phyloP scores from a whole-genome alignment of 2,888 invertebrate genomes.

The Monochamus alternatus region DNA sequence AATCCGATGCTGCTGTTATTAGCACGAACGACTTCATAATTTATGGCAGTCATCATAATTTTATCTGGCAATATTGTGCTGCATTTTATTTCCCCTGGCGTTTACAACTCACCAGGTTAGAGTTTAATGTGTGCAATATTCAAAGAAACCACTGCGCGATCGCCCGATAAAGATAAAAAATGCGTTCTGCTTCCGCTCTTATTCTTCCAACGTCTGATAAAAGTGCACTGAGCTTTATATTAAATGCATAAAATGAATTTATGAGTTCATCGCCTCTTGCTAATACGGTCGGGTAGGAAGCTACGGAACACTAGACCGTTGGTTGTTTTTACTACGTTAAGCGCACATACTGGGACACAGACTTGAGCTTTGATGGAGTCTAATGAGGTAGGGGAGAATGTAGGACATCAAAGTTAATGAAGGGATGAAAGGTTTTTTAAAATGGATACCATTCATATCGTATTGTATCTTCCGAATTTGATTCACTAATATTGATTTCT shows the following conservation, averaged over 20 bases:
- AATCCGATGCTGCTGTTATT: constrained; percentile 27
- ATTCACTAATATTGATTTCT: too few species aligned
- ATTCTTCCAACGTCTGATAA: constrained; percentile 22
- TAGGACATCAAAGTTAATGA: too few species aligned
- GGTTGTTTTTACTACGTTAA: neutral
- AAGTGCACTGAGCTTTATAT: constrained; percentile 29
- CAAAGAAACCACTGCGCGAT: constrained; percentile 39
- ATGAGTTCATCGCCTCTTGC: constrained; percentile 25
- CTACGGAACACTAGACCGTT: neutral
- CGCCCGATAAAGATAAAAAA: constrained; percentile 38
- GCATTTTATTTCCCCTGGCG: constrained; percentile 33
- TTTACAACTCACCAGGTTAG: constrained; percentile 9
- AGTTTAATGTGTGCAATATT: constrained; percentile 32
- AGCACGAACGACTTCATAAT: constrained; percentile 22
- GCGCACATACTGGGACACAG: neutral
- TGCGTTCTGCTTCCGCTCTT: constrained; percentile 27
- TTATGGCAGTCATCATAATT: constrained; percentile 38
- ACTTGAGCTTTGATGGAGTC: neutral
- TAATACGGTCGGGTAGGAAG: neutral
- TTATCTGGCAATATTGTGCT: constrained; percentile 29
- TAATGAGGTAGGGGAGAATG: too few species aligned
- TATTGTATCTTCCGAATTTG: too few species aligned
- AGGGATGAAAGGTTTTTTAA: too few species aligned
- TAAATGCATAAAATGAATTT: constrained; percentile 30
- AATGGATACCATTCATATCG: too few species aligned